Base-by-base conservation (phyloP, 2,797 vertebrate species). In the Pseudomugil gertrudae region DNA sequence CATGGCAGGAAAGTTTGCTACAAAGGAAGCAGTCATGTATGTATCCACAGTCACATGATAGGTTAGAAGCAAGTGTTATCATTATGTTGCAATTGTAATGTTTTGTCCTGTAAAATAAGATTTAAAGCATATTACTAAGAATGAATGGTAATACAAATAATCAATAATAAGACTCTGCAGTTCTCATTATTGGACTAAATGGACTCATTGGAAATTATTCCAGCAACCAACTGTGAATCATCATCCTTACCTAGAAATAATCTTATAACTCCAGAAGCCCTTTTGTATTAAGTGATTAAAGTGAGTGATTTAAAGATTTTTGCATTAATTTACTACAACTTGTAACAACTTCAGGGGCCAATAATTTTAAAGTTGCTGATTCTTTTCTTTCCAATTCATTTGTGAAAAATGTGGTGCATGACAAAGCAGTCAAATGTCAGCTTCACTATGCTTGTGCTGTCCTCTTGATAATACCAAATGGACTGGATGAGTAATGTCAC, bases 1-100 rank as follows among this genome's bases (percentile, higher is more conserved):
- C 4, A 27, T 51, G 7, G 24, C 13, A 11, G 14, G 24, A 51
- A 51, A 26, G 14, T 15, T 27, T 2, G 15, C 26, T 53, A 30
- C 26, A 48, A 23, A 47, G 7, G 3, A 21, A 21, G 6, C 19
- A 30, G 27, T 24, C 23, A 43, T 43, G 38, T 66, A 50, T 29
- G 17, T 33, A 40, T 27, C 24, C 59, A 47, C 33, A 23, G 71
- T 81, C 69, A 79, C 67, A 66, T 62, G 64, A 5, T 26, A 57
- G 63, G 54, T 78, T 65, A 63, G 35, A 26, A 1, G 13, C 30
- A 27, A 40, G 57, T 9, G 57, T 19, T 69, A 51, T 29, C 36
- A 17, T 43, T 58, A 27, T 40, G 23, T 17, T 9, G 32, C 32
- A 69, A 66, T 63, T 36, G 54, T 14, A 66, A 58, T 11, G 43